Conservation (phyloP, 2,888 invertebrate genomes). For the Nomada fabriciana region DNA sequence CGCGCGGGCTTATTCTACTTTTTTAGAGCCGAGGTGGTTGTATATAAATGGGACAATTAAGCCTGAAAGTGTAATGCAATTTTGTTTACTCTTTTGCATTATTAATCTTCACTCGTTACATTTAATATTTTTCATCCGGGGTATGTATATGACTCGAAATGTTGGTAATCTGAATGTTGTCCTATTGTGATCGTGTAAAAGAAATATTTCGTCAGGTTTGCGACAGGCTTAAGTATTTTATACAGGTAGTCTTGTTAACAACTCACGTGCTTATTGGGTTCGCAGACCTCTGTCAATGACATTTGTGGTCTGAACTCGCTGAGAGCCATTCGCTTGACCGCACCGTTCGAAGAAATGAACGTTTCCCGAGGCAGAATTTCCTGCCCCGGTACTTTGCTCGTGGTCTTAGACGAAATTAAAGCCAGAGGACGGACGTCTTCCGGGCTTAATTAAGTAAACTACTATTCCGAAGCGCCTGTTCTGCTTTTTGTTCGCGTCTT, state of each 20-base stretch:
- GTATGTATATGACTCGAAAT: too few relatives aligned
- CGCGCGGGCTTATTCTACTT: too few relatives aligned
- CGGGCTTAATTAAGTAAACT: conserved; percentile 68
- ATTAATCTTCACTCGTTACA: too few relatives aligned
- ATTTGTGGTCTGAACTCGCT: conserved; percentile 41
- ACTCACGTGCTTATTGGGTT: conserved; percentile 36
- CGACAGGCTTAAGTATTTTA: neutral
- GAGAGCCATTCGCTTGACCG: conserved; percentile 64
- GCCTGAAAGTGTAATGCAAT: too few relatives aligned
- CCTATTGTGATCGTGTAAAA: too few relatives aligned
- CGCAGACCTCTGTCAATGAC: conserved; percentile 45
- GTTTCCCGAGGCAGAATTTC: conserved; percentile 39
- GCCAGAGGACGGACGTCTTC: conserved; percentile 49
- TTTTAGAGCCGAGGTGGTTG: too few relatives aligned
- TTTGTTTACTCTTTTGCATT: too few relatives aligned
- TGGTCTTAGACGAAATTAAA: conserved; percentile 63
- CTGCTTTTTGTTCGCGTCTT: conserved; percentile 45
- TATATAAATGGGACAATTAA: too few relatives aligned
- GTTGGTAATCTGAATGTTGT: too few relatives aligned
- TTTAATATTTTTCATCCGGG: too few relatives aligned
- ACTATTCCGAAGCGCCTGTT: conserved; percentile 41
- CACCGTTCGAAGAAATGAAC: conserved; percentile 51
- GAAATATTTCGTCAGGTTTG: neutral
- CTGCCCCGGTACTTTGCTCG: conserved; percentile 45
- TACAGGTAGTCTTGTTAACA: conserved; percentile 48